Evolutionary conservation across 1,140 invertebrate species (phyloP).

Genomic region (Bombus fervidus): DNA sequence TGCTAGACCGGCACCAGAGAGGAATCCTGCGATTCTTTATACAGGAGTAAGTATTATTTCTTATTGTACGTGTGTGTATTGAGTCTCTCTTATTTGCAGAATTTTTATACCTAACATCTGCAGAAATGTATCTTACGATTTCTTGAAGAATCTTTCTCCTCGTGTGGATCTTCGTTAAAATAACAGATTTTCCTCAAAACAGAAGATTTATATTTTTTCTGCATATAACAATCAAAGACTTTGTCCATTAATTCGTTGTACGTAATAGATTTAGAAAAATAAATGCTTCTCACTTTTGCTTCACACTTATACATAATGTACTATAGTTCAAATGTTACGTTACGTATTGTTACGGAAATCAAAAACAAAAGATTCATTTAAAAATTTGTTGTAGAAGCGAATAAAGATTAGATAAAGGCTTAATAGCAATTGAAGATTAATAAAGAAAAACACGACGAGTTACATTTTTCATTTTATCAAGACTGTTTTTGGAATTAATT

Average conservation of each 20-base stretch:
- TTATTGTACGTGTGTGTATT: too few relatives aligned
- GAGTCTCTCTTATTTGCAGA: background rate
- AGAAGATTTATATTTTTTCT: background rate
- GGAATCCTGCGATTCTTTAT: conserved; percentile 85
- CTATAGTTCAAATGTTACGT: background rate
- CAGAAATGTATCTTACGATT: background rate
- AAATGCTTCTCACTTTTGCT: too few relatives aligned
- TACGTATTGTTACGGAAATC: background rate
- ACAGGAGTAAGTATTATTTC: conserved; percentile 84
- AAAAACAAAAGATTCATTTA: background rate
- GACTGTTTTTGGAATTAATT: background rate
- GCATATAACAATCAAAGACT: background rate
- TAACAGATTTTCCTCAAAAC: background rate
- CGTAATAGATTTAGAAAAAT: background rate
- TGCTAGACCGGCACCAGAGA: conserved; percentile 83
- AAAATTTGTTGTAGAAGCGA: background rate
- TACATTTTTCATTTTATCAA: background rate
- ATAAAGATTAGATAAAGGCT: background rate
- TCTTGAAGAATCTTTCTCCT: background rate
- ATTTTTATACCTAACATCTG: background rate
- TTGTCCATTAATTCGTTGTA: too few relatives aligned
- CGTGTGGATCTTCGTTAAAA: background rate
- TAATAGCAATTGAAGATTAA: too few relatives aligned
- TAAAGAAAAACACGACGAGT: background rate
- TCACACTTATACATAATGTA: background rate